phyloP scores from a whole-genome alignment of 1,140 invertebrate genomes.

The Tyrophagus putrescentiae region DNA sequence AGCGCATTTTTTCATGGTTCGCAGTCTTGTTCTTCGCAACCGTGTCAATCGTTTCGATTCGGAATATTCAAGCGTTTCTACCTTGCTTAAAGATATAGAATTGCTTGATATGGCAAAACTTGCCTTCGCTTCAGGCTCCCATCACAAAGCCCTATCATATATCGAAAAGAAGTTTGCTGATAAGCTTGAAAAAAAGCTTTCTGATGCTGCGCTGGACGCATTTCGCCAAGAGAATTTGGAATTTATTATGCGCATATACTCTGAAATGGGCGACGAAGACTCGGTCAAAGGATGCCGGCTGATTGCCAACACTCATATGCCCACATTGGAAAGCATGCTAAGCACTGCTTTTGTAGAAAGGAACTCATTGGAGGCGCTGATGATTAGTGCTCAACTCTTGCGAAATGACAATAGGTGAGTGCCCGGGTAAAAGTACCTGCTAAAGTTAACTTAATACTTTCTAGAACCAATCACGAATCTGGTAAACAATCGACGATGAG shows the following conservation, averaged over 20 bases:
- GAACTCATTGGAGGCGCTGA: neutral
- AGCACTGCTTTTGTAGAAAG: neutral
- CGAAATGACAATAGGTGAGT: neutral
- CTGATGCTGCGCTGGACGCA: neutral
- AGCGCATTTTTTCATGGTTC: neutral
- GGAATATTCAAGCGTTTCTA: neutral
- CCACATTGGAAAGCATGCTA: neutral
- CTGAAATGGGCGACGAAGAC: neutral
- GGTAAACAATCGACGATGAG: too few relatives aligned
- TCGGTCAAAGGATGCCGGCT: neutral
- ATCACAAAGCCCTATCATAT: neutral
- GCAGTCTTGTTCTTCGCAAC: neutral
- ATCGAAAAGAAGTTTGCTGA: neutral
- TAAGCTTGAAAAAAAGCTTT: neutral
- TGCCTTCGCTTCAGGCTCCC: neutral
- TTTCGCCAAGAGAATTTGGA: neutral
- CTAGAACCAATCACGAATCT: too few relatives aligned
- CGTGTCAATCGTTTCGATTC: neutral
- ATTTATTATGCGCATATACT: neutral
- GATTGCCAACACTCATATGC: neutral
- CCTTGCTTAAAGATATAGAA: neutral
- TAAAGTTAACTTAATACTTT: too few relatives aligned
- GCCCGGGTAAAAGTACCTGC: neutral
- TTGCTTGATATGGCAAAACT: neutral
- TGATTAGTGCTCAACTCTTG: neutral